Conservation (phyloP, 1,140 invertebrate genomes). For the Magallana gigas region DNA sequence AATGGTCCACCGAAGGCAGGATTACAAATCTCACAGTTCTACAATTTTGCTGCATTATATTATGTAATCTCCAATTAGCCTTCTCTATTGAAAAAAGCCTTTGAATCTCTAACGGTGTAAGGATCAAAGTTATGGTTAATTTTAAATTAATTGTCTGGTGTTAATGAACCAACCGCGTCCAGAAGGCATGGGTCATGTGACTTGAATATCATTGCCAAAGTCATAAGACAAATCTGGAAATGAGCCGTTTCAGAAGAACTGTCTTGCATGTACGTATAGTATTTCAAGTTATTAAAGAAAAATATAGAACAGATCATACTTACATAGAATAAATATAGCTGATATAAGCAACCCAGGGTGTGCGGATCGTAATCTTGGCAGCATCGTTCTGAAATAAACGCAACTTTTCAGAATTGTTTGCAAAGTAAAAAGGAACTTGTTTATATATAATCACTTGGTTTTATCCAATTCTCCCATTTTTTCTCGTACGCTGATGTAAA, state of each 20-base stretch:
- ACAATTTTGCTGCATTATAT: not conserved
- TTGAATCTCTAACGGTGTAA: not conserved
- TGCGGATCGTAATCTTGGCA: not conserved
- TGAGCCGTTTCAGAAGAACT: not conserved
- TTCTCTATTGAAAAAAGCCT: not conserved
- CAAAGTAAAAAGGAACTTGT: not conserved
- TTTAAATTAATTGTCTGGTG: constrained; percentile 2
- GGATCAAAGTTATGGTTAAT: not conserved
- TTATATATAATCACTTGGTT: not conserved
- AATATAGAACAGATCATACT: not conserved
- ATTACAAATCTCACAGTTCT: constrained; percentile 3
- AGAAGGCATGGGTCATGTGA: not conserved
- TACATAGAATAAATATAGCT: not conserved
- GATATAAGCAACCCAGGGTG: not conserved
- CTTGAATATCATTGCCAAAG: not conserved
- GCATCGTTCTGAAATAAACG: not conserved
- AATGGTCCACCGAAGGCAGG: not conserved
- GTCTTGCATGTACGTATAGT: too few species aligned
- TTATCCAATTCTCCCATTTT: not conserved
- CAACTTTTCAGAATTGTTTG: not conserved
- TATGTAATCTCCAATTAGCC: not conserved
- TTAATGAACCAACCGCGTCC: constrained; percentile 23
- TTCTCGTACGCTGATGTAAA: not conserved
- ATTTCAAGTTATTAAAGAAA: too few species aligned
- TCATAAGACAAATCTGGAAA: not conserved